These are phyloP conservation scores for Argyrosomus japonicus DNA, from an alignment of 2,113 vertebrate genomes.

Conservation along the genomic window DNA sequence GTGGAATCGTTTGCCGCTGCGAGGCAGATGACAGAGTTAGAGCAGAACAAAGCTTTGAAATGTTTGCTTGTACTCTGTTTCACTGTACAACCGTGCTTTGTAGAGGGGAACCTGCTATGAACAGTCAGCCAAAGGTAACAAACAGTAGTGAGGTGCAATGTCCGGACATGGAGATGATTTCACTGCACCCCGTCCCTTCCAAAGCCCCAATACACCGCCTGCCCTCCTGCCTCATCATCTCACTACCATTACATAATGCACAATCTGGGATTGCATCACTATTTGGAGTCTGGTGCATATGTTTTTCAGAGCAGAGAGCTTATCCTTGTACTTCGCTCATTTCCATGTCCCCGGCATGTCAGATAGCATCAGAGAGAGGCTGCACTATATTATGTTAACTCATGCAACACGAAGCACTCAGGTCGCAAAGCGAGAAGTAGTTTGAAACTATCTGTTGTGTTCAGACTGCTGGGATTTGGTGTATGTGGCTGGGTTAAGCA, in stretches of 20 bases:
- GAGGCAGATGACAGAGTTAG: conserved; percentile 9
- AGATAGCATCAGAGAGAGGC: conserved; percentile 37
- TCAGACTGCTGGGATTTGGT: conserved; percentile 5
- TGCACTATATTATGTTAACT: conserved; percentile 5
- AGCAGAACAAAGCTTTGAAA: conserved; percentile 15
- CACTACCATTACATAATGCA: conserved; percentile 59
- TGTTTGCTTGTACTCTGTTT: conserved; percentile 34
- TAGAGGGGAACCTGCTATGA: conserved; percentile 17
- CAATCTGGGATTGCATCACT: conserved; percentile 71
- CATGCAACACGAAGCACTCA: background rate
- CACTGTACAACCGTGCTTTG: background rate
- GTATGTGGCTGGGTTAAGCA: background rate
- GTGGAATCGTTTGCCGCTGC: conserved; percentile 28
- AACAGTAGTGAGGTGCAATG: conserved; percentile 20
- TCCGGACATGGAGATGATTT: conserved; percentile 27
- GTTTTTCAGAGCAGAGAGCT: conserved; percentile 66
- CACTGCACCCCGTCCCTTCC: conserved; percentile 21
- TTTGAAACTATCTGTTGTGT: conserved; percentile 33
- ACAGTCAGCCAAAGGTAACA: conserved; percentile 34
- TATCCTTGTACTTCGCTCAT: conserved; percentile 59
- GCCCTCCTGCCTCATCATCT: conserved; percentile 50
- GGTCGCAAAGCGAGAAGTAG: background rate
- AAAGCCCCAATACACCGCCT: background rate
- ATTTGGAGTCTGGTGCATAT: conserved; percentile 56
- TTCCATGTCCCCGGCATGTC: conserved; percentile 58